Percentiles rank a stretch among this genome's conserved stretches.
phyloP scores from a whole-genome alignment of 2,888 invertebrate genomes.

The Xylota segnis region DNA sequence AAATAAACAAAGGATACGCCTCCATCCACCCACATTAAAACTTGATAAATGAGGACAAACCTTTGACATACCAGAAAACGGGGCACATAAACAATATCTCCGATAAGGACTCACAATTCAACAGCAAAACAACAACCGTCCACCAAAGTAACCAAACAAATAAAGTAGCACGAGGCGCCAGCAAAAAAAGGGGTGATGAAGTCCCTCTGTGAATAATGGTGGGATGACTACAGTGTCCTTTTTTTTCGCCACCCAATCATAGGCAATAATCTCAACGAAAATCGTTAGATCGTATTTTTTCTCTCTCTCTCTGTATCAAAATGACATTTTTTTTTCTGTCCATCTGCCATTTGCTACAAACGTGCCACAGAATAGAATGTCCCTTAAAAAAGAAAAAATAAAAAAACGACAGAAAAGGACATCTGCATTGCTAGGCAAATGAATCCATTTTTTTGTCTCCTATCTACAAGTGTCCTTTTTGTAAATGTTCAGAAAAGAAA shows the following conservation, averaged over 20 bases:
- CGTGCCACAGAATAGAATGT: constrained; percentile 17
- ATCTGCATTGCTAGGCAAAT: constrained; percentile 53
- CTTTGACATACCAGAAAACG: background rate
- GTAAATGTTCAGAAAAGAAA: constrained; percentile 5
- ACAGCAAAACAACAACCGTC: background rate
- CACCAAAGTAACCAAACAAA: constrained; percentile 13
- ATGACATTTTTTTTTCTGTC: constrained; percentile 18
- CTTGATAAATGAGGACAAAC: constrained; percentile 12
- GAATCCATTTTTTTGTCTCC: constrained; percentile 40
- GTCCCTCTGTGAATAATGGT: constrained; percentile 19
- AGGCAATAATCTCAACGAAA: constrained; percentile 45
- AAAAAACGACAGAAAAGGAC: constrained; percentile 37
- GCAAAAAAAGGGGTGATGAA: constrained; percentile 20
- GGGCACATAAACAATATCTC: background rate
- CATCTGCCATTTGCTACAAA: constrained; percentile 13
- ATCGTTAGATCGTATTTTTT: constrained; percentile 9
- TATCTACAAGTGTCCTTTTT: constrained; percentile 34
- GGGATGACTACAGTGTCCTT: background rate
- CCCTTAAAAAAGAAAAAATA: constrained; percentile 2
- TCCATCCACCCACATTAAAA: constrained; percentile 2
- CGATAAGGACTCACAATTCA: constrained; percentile 6
- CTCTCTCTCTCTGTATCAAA: constrained; percentile 13
- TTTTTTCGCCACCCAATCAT: constrained; percentile 14
- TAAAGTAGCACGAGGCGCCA: constrained; percentile 24
- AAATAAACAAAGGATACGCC: background rate